Evolutionary conservation across 2,888 invertebrate genomes (phyloP).

Genomic region (Elysia crispata): DNA sequence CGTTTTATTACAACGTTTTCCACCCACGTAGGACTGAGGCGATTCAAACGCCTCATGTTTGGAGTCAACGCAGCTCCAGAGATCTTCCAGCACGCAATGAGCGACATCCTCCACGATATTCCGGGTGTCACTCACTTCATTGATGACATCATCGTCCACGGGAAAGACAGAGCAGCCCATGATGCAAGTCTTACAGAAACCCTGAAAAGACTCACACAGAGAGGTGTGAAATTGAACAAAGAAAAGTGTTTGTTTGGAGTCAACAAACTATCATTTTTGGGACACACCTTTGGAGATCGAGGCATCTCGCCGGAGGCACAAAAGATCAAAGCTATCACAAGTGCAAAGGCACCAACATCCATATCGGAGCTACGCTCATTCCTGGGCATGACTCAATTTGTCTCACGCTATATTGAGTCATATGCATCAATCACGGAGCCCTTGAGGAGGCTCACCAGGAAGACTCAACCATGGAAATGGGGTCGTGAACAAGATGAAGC

Average conservation of each 20-base stretch:
- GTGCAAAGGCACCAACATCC: neutral
- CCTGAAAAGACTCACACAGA: slow-evolving; percentile 3
- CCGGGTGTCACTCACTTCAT: slow-evolving; percentile 72
- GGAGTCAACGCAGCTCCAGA: slow-evolving; percentile 76
- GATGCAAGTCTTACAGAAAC: neutral
- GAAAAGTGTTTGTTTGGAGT: slow-evolving; percentile 16
- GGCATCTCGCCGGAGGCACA: slow-evolving; percentile 15
- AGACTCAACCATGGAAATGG: slow-evolving; percentile 54
- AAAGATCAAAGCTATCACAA: slow-evolving; percentile 5
- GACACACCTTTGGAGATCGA: neutral
- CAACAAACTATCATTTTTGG: slow-evolving; percentile 15
- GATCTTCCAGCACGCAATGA: slow-evolving; percentile 76
- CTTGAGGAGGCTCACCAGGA: slow-evolving; percentile 16
- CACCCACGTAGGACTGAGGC: slow-evolving; percentile 57
- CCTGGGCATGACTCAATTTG: slow-evolving; percentile 34
- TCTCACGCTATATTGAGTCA: neutral
- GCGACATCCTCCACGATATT: slow-evolving; percentile 68
- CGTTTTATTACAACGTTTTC: slow-evolving; percentile 57
- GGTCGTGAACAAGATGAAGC: slow-evolving; percentile 43
- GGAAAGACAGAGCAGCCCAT: slow-evolving; percentile 62
- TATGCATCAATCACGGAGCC: slow-evolving; percentile 28
- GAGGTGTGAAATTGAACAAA: slow-evolving; percentile 21
- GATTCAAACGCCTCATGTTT: slow-evolving; percentile 59
- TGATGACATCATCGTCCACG: slow-evolving; percentile 76
- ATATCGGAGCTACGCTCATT: slow-evolving; percentile 13